phyloP scores from a whole-genome alignment of 1,140 invertebrate species.

The Lethrus apterus region DNA sequence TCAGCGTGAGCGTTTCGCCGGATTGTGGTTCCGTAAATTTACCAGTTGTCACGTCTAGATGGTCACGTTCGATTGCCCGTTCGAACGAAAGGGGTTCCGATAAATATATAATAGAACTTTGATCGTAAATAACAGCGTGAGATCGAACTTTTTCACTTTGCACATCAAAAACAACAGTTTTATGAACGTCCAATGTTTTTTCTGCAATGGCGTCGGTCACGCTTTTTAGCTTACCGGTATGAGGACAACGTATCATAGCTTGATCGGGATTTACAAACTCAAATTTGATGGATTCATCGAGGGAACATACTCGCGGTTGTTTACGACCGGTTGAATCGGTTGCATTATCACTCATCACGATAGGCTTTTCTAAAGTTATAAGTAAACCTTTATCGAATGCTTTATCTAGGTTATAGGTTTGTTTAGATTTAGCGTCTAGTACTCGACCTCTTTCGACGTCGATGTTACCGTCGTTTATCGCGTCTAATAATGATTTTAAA shows the following conservation, averaged over 20 bases:
- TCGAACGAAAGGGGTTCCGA: constrained; percentile 68
- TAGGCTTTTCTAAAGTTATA: constrained; percentile 61
- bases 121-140: constrained; percentile 65
- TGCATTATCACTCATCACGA: constrained; percentile 1
- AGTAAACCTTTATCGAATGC: constrained; percentile 67
- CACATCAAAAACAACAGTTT: constrained; percentile 59
- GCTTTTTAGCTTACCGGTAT: constrained; percentile 63
- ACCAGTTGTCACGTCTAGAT: constrained; percentile 63
- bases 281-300: constrained; percentile 71
- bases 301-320: constrained; percentile 54
- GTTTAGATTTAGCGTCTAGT: constrained; percentile 68
- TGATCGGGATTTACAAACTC: constrained; percentile 69
- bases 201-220: constrained; percentile 63
- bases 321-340: constrained; percentile 40
- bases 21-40: constrained; percentile 67
- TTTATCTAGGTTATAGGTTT: constrained; percentile 61
- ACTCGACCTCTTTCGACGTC: constrained; percentile 69
- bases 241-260: constrained; percentile 70
- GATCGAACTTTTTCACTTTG: constrained; percentile 56
- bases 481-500: constrained; percentile 62
- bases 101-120: constrained; percentile 61
- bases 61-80: constrained; percentile 63
- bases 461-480: constrained; percentile 73
- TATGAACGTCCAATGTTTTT: constrained; percentile 59
- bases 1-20: constrained; percentile 64